phyloP scores from a whole-genome alignment of 64 coral and sea anemone species.

The Orbicella faveolata region DNA sequence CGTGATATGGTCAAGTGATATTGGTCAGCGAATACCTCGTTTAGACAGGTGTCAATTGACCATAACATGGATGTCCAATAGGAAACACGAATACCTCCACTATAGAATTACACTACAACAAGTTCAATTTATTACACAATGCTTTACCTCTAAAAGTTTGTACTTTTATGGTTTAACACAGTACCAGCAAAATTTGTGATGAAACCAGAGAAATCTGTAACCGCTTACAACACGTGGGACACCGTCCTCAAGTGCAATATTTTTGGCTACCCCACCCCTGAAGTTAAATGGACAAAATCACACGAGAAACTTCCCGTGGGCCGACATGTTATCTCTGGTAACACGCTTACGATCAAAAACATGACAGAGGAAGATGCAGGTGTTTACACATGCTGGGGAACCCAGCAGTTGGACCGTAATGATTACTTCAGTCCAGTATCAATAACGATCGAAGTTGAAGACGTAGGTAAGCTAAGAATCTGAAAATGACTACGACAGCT shows the following conservation, averaged over 20 bases:
- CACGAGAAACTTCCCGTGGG: not conserved
- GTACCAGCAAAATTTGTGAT: slow-evolving; percentile 5
- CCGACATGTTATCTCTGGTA: slow-evolving; percentile 29
- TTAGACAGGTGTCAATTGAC: no score
- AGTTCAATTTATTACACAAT: no score
- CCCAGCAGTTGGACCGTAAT: slow-evolving; percentile 14
- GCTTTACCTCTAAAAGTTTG: no score
- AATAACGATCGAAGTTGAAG: slow-evolving; percentile 41
- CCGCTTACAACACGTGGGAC: slow-evolving; percentile 36
- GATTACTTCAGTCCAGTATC: slow-evolving; percentile 2
- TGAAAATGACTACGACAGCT: not conserved
- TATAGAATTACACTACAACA: no score
- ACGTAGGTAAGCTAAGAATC: slow-evolving; percentile 30
- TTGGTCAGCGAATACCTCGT: no score
- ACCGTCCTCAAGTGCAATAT: slow-evolving; percentile 56
- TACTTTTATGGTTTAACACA: not conserved
- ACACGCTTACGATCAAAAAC: slow-evolving; percentile 42
- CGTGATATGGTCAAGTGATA: no score
- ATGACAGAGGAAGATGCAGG: slow-evolving; percentile 21
- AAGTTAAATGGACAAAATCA: slow-evolving; percentile 34
- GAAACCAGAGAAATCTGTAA: slow-evolving; percentile 23
- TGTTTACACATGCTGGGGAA: slow-evolving; percentile 42
- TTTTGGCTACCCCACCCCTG: slow-evolving; percentile 56
- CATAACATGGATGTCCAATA: no score
- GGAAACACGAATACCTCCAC: no score